Evolutionary conservation across 92 coral and sea anemone genomes (phyloP).

Genomic region (Zoanthus solanderi): DNA sequence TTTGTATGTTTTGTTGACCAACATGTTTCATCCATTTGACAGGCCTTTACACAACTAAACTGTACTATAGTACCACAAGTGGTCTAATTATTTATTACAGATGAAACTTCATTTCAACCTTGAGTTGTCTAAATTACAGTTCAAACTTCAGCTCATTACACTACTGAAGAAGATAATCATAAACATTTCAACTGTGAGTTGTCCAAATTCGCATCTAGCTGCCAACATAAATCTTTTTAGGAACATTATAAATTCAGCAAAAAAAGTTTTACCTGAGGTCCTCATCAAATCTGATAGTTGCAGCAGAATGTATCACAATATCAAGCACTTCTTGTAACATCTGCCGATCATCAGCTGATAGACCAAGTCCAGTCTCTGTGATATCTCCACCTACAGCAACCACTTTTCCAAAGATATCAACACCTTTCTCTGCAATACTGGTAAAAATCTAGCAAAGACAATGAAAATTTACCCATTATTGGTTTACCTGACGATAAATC

Average conservation of each 20-base stretch:
- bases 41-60: no score
- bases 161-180: no score
- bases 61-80: no score
- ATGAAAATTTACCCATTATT: background rate
- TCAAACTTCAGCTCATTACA: no score
- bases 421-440: constrained; percentile 73
- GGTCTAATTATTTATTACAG: no score
- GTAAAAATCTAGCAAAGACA: constrained; percentile 73
- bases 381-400: constrained; percentile 88
- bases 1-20: no score
- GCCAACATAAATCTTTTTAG: background rate
- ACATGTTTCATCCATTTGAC: no score
- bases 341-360: constrained; percentile 82
- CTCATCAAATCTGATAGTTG: constrained; percentile 98
- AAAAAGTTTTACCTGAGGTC: constrained; percentile 76
- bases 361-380: constrained; percentile 87
- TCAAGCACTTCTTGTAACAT: constrained; percentile 77
- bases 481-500: background rate
- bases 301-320: constrained; percentile 96
- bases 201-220: background rate
- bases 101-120: no score
- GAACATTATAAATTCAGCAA: no score
- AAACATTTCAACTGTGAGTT: background rate
- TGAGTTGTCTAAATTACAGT: no score
- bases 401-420: constrained; percentile 72